phyloP scores from a whole-genome alignment of 2,113 vertebrate genomes.

The Conger conger region DNA sequence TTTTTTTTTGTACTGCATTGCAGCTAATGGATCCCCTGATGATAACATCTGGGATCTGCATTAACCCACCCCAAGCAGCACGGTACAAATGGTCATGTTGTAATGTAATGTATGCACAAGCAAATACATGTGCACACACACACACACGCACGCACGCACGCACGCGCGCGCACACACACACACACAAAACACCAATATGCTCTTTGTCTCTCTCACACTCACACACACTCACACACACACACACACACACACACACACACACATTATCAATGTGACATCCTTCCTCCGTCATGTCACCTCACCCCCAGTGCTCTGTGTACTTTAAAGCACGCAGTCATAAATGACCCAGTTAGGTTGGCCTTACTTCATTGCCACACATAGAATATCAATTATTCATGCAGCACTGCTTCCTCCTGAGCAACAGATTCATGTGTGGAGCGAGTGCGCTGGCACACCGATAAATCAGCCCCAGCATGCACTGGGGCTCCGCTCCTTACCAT shows the following conservation, averaged over 20 bases:
- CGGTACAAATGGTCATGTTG: not conserved
- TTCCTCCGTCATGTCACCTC: conserved; percentile 18
- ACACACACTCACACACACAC: too few species aligned
- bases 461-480: not conserved
- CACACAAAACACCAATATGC: not conserved
- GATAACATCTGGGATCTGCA: conserved; percentile 45
- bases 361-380: conserved; percentile 33
- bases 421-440: not conserved
- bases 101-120: not conserved
- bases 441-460: not conserved
- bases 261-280: not conserved
- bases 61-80: conserved; percentile 29
- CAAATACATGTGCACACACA: not conserved
- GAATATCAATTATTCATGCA: conserved; percentile 43
- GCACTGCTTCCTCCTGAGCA: conserved; percentile 28
- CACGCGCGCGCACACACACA: not conserved
- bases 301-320: conserved; percentile 25
- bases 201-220: too few species aligned
- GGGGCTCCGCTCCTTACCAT: not conserved
- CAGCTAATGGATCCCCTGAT: conserved; percentile 46
- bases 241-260: not conserved
- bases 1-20: conserved; percentile 38
- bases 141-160: not conserved
- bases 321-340: conserved; percentile 36
- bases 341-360: conserved; percentile 45